These are phyloP conservation scores for Remorina albescens DNA, from an alignment of 2,797 vertebrate species.

Conservation along the genomic window DNA sequence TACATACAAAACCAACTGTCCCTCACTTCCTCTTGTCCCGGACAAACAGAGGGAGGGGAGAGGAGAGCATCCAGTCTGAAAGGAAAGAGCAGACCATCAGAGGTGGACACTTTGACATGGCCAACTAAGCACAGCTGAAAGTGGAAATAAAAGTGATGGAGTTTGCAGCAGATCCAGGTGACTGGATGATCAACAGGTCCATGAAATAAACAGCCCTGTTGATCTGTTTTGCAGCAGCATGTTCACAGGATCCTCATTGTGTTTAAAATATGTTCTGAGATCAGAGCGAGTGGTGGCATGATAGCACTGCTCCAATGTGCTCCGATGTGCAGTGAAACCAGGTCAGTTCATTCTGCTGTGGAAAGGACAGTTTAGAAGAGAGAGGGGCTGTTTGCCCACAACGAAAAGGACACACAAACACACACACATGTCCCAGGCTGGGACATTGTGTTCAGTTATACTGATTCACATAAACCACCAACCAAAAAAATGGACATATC, in stretches of 20 bases:
- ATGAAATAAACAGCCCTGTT: slow-evolving; percentile 51
- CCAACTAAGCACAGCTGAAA: slow-evolving; percentile 22
- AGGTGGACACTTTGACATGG: slow-evolving; percentile 9
- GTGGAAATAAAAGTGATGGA: slow-evolving; percentile 17
- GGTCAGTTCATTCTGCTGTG: slow-evolving; percentile 76
- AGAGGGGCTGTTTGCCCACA: slow-evolving; percentile 40
- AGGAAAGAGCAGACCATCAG: slow-evolving; percentile 35
- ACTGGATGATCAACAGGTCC: slow-evolving; percentile 59
- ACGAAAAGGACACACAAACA: slow-evolving; percentile 17
- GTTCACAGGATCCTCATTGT: slow-evolving; percentile 21
- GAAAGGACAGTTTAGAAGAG: slow-evolving; percentile 56
- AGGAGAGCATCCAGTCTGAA: slow-evolving; percentile 29
- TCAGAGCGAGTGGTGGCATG: slow-evolving; percentile 55
- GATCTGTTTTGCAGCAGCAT: slow-evolving; percentile 45
- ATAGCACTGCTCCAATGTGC: slow-evolving; percentile 55
- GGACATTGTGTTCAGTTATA: slow-evolving; percentile 3
- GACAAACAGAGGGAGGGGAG: slow-evolving; percentile 32
- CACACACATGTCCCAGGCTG: neutral
- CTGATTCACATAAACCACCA: slow-evolving; percentile 13
- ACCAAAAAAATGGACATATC: neutral
- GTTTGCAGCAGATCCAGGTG: slow-evolving; percentile 34
- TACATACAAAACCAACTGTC: slow-evolving; percentile 66
- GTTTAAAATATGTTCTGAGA: slow-evolving; percentile 51
- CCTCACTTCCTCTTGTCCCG: slow-evolving; percentile 63
- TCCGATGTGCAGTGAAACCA: slow-evolving; percentile 68